Conservation (phyloP, 2,797 vertebrate genomes). For the Steatocranus sp. region DNA sequence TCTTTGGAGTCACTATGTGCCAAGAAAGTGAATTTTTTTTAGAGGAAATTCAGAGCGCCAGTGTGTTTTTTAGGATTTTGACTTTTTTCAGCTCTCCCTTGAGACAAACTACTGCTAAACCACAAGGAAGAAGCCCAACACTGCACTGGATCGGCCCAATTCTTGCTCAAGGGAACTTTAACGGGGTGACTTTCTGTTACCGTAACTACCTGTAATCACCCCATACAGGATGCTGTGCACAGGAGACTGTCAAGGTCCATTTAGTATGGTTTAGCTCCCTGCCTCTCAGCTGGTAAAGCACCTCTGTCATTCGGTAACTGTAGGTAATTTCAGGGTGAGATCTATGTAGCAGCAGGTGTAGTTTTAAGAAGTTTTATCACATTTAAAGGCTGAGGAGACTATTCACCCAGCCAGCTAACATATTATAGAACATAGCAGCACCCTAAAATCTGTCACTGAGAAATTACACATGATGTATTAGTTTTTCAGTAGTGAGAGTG, state of each 20-base stretch:
- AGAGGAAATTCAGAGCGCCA: not conserved
- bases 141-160: not conserved
- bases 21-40: not conserved
- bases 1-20: not conserved
- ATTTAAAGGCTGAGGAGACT: not conserved
- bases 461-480: not conserved
- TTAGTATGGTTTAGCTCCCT: not conserved
- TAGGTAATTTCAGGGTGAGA: not conserved
- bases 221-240: not conserved
- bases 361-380: not conserved
- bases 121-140: not conserved
- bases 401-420: not conserved
- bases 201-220: not conserved
- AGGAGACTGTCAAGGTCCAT: not conserved
- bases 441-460: not conserved
- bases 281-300: not conserved
- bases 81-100: not conserved
- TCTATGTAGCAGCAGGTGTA: not conserved
- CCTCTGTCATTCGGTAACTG: not conserved
- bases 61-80: not conserved
- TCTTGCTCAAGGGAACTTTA: slow-evolving; percentile 2
- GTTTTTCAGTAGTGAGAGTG: not conserved
- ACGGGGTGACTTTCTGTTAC: not conserved
- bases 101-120: not conserved
- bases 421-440: not conserved